Conservation (phyloP, 2,888 invertebrate species). For the Metellina segmentata region DNA sequence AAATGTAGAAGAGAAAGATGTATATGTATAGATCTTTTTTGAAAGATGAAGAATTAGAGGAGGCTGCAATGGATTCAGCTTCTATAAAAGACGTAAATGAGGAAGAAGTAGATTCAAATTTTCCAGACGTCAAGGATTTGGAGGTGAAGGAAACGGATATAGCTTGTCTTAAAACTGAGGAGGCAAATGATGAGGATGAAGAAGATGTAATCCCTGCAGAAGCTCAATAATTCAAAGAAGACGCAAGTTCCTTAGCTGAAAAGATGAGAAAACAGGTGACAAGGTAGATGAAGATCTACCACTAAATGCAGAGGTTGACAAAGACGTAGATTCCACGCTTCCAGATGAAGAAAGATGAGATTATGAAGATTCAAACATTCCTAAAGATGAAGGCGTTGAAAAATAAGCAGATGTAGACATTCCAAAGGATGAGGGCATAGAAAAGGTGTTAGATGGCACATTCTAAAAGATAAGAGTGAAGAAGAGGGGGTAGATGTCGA, state of each 20-base stretch:
- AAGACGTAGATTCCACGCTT: too few species aligned
- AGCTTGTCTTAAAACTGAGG: not conserved
- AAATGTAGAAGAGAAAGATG: not conserved
- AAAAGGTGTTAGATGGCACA: not conserved
- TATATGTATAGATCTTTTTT: not conserved
- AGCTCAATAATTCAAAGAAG: not conserved
- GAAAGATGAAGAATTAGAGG: not conserved
- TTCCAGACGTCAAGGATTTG: not conserved
- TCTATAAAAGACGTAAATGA: not conserved
- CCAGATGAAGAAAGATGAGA: too few species aligned
- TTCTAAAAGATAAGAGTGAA: not conserved
- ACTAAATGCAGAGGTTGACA: too few species aligned
- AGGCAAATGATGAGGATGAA: not conserved
- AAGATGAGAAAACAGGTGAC: too few species aligned
- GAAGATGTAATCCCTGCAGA: not conserved
- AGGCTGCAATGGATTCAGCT: not conserved
- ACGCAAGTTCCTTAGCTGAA: too few species aligned
- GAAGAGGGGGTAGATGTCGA: not conserved
- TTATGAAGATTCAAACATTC: too few species aligned
- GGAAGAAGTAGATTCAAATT: not conserved
- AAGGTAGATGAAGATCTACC: too few species aligned
- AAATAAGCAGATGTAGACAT: not conserved
- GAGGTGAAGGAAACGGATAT: not conserved
- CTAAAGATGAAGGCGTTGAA: too few species aligned
- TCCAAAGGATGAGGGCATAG: not conserved